A percentile compares a stretch with the other conserved stretches of the same genome.
These are phyloP conservation scores for Sporophila hypoxantha DNA, from an alignment of 2,113 vertebrate species.

Conservation along the genomic window DNA sequence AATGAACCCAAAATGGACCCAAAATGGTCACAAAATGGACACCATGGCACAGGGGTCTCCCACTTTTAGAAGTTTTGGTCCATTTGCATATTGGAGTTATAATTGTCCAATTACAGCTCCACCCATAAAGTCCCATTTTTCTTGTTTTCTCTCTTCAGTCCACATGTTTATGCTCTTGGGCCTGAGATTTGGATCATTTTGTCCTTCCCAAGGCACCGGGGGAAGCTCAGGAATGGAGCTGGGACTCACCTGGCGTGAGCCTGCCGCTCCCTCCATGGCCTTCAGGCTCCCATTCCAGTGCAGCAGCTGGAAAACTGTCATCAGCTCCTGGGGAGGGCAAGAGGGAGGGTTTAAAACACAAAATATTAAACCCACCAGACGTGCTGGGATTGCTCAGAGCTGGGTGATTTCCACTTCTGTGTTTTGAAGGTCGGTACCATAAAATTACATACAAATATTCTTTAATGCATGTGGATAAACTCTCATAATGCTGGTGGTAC, in stretches of 20 bases:
- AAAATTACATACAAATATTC: no score
- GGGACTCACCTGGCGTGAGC: conserved; percentile 86
- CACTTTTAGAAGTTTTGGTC: neutral
- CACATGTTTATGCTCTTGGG: no score
- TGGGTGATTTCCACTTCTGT: neutral
- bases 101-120: neutral
- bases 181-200: neutral
- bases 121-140: neutral
- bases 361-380: accelerated
- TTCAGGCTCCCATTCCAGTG: conserved; percentile 98
- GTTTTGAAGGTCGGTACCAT: neutral
- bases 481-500: neutral
- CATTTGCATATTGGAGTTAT: neutral
- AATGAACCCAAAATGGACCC: no score
- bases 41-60: no score
- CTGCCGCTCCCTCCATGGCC: conserved; percentile 95
- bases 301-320: conserved; percentile 95
- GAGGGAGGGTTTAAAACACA: neutral
- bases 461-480: neutral
- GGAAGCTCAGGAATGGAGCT: neutral
- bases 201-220: neutral
- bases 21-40: no score
- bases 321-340: conserved; percentile 82
- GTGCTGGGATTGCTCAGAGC: neutral
- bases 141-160: neutral